phyloP scores from a whole-genome alignment of 2,888 invertebrate genomes.

The Cosmia pyralina region DNA sequence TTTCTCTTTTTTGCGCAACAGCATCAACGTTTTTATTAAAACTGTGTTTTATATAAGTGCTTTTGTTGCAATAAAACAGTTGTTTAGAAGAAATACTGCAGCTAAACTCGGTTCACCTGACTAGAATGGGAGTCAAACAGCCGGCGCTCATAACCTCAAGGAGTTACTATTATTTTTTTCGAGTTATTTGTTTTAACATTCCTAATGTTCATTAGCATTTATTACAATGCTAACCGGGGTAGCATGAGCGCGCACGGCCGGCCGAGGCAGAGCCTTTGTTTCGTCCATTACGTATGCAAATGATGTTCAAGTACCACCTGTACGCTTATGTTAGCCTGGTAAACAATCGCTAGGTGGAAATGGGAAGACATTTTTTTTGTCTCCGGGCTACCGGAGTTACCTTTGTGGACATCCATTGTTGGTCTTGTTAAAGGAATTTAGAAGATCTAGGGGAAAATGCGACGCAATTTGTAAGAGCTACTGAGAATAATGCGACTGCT shows the following conservation, averaged over 20 bases:
- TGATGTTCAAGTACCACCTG: slow-evolving; percentile 80
- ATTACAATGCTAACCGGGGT: slow-evolving; percentile 83
- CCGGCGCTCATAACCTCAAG: slow-evolving; percentile 57
- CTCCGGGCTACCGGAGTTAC: slow-evolving; percentile 73
- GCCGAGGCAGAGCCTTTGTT: slow-evolving; percentile 83
- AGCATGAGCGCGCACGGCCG: slow-evolving; percentile 81
- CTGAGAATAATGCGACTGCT: slow-evolving; percentile 39
- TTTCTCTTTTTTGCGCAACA: slow-evolving; percentile 46
- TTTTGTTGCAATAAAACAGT: slow-evolving; percentile 25
- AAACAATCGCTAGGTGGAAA: slow-evolving; percentile 83
- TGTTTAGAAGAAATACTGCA: slow-evolving; percentile 18
- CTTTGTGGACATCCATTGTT: slow-evolving; percentile 66
- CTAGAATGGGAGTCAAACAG: slow-evolving; percentile 46
- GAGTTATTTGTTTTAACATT: slow-evolving; percentile 77
- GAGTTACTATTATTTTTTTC: slow-evolving; percentile 56
- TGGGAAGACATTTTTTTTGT: slow-evolving; percentile 72
- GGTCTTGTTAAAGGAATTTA: slow-evolving; percentile 53
- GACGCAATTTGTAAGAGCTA: slow-evolving; percentile 56
- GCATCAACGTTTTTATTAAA: slow-evolving; percentile 41
- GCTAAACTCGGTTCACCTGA: slow-evolving; percentile 54
- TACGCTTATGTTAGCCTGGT: slow-evolving; percentile 84
- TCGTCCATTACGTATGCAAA: slow-evolving; percentile 86
- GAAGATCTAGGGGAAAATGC: slow-evolving; percentile 54
- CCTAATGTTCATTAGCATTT: slow-evolving; percentile 85
- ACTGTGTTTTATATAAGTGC: background rate